Percentiles rank a stretch among this genome's conserved stretches.
Evolutionary conservation across 2,113 vertebrate species (phyloP).

Genomic region (Indicator maculatus): DNA sequence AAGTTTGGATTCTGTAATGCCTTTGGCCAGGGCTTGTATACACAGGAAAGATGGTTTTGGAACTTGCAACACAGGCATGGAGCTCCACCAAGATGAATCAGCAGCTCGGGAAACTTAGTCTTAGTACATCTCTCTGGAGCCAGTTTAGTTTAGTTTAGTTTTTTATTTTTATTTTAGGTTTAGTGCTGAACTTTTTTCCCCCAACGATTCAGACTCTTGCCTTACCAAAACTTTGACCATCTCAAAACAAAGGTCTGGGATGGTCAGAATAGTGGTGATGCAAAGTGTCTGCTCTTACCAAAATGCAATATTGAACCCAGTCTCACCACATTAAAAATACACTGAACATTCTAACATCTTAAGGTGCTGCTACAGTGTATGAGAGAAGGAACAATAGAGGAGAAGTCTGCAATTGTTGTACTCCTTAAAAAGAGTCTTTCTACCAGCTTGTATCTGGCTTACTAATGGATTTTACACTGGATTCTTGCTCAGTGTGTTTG

Average conservation of each 20-base stretch:
- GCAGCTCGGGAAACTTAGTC: slow-evolving; percentile 58
- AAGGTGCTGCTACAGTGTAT: background rate
- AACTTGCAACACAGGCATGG: slow-evolving; percentile 14
- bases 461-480: background rate
- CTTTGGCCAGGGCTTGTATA: slow-evolving; percentile 48
- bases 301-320: background rate
- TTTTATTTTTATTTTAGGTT: background rate
- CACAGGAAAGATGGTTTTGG: slow-evolving; percentile 61
- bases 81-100: slow-evolving; percentile 73
- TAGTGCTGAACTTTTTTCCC: background rate
- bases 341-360: background rate
- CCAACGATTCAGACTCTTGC: background rate
- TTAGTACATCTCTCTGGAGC: background rate
- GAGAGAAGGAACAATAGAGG: background rate
- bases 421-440: background rate
- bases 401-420: background rate
- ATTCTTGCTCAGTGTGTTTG: background rate
- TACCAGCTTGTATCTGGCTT: background rate
- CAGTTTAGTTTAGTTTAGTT: background rate
- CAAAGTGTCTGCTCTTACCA: background rate
- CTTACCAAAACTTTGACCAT: background rate
- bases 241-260: background rate
- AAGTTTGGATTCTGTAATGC: slow-evolving; percentile 55
- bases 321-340: background rate
- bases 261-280: background rate